These are phyloP conservation scores for Heteromyza rotundicornis DNA, from an alignment of 2,888 invertebrate species.

Conservation along the genomic window DNA sequence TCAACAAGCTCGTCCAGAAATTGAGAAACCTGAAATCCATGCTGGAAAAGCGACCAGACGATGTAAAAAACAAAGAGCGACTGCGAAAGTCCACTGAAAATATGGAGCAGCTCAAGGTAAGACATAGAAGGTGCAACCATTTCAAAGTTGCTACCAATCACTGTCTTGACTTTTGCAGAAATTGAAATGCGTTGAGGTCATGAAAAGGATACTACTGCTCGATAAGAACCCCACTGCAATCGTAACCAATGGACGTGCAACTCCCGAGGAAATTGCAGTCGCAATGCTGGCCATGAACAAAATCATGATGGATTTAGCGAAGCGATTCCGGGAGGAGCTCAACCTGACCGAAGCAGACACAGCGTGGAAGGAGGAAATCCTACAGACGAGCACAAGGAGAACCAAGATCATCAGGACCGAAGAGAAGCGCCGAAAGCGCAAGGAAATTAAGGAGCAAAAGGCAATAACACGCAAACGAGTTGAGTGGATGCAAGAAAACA, in stretches of 20 bases:
- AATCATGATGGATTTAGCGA: constrained; percentile 40
- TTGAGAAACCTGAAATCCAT: constrained; percentile 50
- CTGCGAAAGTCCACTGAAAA: constrained; percentile 43
- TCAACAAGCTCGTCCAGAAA: constrained; percentile 57
- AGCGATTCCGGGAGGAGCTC: constrained; percentile 38
- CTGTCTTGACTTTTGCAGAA: too few relatives aligned
- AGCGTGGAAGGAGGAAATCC: constrained; percentile 48
- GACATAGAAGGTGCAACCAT: too few relatives aligned
- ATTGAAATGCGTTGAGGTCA: constrained; percentile 45
- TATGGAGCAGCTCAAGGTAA: constrained; percentile 46
- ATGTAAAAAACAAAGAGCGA: constrained; percentile 44
- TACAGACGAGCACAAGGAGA: constrained; percentile 50
- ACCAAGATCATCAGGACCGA: constrained; percentile 45
- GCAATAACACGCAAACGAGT: constrained; percentile 40
- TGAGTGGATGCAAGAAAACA: constrained; percentile 51
- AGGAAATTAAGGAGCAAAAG: constrained; percentile 45
- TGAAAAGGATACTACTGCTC: constrained; percentile 45
- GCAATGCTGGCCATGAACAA: constrained; percentile 55
- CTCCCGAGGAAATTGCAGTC: constrained; percentile 50
- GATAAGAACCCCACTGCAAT: constrained; percentile 43
- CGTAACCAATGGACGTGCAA: constrained; percentile 51
- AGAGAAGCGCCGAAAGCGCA: constrained; percentile 42
- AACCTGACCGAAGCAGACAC: constrained; percentile 35
- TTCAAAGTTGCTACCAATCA: too few relatives aligned
- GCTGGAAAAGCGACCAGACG: constrained; percentile 45